Evolutionary conservation across 2,888 invertebrate genomes (phyloP).

Genomic region (Phyllotreta striolata): DNA sequence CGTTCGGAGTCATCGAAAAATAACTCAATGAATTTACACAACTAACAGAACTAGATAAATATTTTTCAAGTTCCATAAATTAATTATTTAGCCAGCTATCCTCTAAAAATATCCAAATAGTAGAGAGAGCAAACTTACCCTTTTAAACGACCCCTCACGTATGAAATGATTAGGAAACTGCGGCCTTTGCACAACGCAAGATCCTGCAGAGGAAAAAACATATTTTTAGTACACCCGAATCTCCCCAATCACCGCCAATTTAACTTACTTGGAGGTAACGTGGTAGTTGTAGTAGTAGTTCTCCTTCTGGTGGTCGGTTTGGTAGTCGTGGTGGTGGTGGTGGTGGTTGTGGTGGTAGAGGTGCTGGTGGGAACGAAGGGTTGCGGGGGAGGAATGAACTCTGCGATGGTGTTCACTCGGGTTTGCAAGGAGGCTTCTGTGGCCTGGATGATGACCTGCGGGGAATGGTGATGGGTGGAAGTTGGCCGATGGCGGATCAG

Average conservation of each 20-base stretch:
- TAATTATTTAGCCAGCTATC: too few relatives aligned
- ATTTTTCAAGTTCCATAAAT: too few relatives aligned
- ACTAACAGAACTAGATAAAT: too few relatives aligned
- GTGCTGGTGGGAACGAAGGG: slow-evolving; percentile 58
- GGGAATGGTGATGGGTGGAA: slow-evolving; percentile 47
- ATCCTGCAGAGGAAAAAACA: slow-evolving; percentile 66
- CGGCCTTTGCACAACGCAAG: slow-evolving; percentile 84
- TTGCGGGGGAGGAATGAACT: slow-evolving; percentile 61
- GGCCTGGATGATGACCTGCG: slow-evolving; percentile 49
- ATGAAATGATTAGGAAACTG: slow-evolving; percentile 85
- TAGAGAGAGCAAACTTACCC: slow-evolving; percentile 68
- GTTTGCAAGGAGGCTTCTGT: slow-evolving; percentile 57
- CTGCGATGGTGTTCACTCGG: slow-evolving; percentile 61
- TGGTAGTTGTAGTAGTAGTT: slow-evolving; percentile 42
- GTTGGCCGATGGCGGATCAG: slow-evolving; percentile 45
- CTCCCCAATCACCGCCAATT: slow-evolving; percentile 1
- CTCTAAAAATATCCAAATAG: too few relatives aligned
- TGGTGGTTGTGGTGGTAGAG: slow-evolving; percentile 57
- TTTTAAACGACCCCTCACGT: slow-evolving; percentile 83
- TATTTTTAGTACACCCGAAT: slow-evolving; percentile 18
- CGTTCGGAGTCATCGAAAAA: too few relatives aligned
- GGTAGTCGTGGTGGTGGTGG: slow-evolving; percentile 58
- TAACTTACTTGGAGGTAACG: slow-evolving; percentile 46
- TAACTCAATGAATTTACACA: too few relatives aligned
- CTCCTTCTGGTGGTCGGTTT: slow-evolving; percentile 62